Evolutionary conservation across 2,888 invertebrate species (phyloP), one percentile per base, ranked within the genome.

Genomic region (Amphiduros pacificus): DNA sequence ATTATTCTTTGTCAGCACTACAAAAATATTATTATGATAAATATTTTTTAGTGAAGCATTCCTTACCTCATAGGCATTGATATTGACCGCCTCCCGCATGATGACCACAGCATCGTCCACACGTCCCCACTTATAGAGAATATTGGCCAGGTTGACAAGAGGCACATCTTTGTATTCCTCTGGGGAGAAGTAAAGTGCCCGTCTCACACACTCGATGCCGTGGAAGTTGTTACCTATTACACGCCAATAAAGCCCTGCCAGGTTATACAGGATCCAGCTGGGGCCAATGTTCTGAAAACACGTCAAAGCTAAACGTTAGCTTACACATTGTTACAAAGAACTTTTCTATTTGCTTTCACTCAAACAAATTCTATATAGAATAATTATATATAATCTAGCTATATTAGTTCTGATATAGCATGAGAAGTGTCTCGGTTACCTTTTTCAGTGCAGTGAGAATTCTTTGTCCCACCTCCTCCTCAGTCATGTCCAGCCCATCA

Each of bases 161-260:
- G 90, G 88, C 0, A 90, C 85, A 75, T 91, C 91, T 14, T 84
- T 85, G 69, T 87, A 86, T 65, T 87, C 85, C 2, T 82, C 79
- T 0, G 87, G 87, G 5, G 86, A 87, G n/a, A 83, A 81, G 65
- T 85, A 84, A 29, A 87, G 84, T 1, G 90, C 88, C 9, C 87
- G 82, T 48, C 89, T 85, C 5, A 90, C 84, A 77, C 92, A 92
- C 71, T 89, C 88, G 6, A 90, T 79, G 0, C 90, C 89, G 74
- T 90, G 89, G 52, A 85, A 84, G 32, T 87, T 86, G 74, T 90
- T 89, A 5, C 89, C 88, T 2, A 89, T 85, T 0, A 90, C 87
- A 9, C 91, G 86, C 91, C 91, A 92, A 79, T 91, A 91, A 22
- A 91, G 81, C 0, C 90, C 90, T 0, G 91, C 89, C 44, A 92